phyloP scores from a whole-genome alignment of 2,888 invertebrate genomes.

The Julus scandinavius region DNA sequence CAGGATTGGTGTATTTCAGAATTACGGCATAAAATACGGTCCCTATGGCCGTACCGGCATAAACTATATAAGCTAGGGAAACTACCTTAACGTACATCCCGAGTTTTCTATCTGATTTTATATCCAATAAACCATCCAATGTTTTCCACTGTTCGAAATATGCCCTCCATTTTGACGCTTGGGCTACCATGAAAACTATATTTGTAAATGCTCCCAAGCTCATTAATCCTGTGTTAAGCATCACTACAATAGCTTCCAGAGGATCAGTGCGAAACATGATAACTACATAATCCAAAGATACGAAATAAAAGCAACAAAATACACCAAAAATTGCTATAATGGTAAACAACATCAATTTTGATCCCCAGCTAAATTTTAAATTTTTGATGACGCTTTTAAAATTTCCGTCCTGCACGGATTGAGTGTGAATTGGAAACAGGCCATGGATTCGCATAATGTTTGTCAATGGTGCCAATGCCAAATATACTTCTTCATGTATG shows the following conservation, averaged over 20 bases:
- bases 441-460: constrained; percentile 16
- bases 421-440: neutral
- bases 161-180: neutral
- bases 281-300: too few relatives aligned
- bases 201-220: neutral
- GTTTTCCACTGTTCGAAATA: neutral
- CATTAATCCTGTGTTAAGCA: neutral
- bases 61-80: neutral
- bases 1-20: neutral
- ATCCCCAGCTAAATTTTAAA: too few relatives aligned
- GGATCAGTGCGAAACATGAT: too few relatives aligned
- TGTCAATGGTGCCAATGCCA: neutral
- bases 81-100: neutral
- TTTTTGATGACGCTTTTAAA: neutral
- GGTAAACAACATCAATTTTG: too few relatives aligned
- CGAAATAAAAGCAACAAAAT: too few relatives aligned
- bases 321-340: too few relatives aligned
- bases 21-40: neutral
- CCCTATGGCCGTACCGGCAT: neutral
- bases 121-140: neutral
- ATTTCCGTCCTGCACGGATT: neutral
- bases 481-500: neutral
- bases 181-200: neutral
- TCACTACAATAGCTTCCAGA: too few relatives aligned
- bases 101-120: neutral